A percentile compares a stretch with the other conserved stretches of the same genome.
phyloP scores from a whole-genome alignment of 2,113 vertebrate species.

The Prietella phreatophila region DNA sequence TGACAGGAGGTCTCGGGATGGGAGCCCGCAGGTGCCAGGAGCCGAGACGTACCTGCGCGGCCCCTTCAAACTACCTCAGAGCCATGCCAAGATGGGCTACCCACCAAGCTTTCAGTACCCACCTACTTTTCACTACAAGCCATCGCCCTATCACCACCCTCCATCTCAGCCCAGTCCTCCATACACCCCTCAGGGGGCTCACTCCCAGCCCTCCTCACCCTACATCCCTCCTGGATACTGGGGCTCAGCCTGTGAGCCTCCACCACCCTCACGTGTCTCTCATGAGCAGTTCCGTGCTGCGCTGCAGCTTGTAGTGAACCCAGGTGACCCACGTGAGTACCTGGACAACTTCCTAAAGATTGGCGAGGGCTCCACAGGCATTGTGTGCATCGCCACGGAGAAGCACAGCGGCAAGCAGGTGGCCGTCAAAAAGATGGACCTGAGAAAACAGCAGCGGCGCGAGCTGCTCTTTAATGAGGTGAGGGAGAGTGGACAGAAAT shows the following conservation, averaged over 20 bases:
- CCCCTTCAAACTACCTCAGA: slow-evolving; percentile 93
- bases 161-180: slow-evolving; percentile 86
- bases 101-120: slow-evolving; percentile 87
- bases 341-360: slow-evolving; percentile 98
- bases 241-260: slow-evolving; percentile 92
- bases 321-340: slow-evolving; percentile 94
- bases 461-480: slow-evolving; percentile 99
- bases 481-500: slow-evolving; percentile 19
- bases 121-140: slow-evolving; percentile 86
- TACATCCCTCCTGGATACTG: slow-evolving; percentile 87
- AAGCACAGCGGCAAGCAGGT: slow-evolving; percentile 97
- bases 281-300: slow-evolving; percentile 98
- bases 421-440: slow-evolving; percentile 98
- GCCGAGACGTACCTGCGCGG: slow-evolving; percentile 90
- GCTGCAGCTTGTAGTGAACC: slow-evolving; percentile 94
- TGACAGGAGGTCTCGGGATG: slow-evolving; percentile 82
- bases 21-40: slow-evolving; percentile 82
- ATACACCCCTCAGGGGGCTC: slow-evolving; percentile 89
- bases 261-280: slow-evolving; percentile 91
- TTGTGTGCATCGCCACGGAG: slow-evolving; percentile 96
- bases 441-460: slow-evolving; percentile 93
- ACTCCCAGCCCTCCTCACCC: slow-evolving; percentile 86
- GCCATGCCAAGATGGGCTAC: slow-evolving; percentile 85
- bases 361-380: slow-evolving; percentile 94
- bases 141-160: slow-evolving; percentile 83